phyloP scores from a whole-genome alignment of 2,113 vertebrate genomes.

The Vicugna pacos region DNA sequence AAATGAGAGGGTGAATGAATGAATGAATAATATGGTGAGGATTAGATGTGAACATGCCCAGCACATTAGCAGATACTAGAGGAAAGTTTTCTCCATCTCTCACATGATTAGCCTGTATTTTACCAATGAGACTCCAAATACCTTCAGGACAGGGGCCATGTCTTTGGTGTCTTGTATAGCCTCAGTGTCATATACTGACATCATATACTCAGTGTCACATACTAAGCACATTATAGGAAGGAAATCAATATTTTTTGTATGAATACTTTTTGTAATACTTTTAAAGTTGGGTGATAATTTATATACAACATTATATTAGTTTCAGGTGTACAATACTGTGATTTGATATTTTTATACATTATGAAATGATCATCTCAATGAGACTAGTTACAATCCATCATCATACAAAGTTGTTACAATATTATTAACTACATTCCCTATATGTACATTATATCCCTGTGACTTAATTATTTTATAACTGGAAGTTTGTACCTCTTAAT shows the following conservation, averaged over 20 bases:
- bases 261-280: conserved; percentile 12
- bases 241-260: not conserved
- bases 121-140: conserved; percentile 18
- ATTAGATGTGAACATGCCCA: conserved; percentile 48
- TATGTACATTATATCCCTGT: not conserved
- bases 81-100: not conserved
- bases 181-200: not conserved
- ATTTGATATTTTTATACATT: not conserved
- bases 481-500: not conserved
- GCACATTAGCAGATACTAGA: not conserved
- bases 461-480: not conserved
- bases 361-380: not conserved
- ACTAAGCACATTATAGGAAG: not conserved
- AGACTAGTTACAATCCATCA: not conserved
- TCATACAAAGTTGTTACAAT: not conserved
- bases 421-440: not conserved
- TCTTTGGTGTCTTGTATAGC: conserved; percentile 20
- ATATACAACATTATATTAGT: not conserved
- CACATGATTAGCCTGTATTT: conserved; percentile 20
- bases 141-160: not conserved
- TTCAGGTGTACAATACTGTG: not conserved
- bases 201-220: not conserved
- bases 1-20: not conserved
- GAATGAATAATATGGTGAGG: not conserved
- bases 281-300: not conserved